Base-by-base conservation (phyloP, 2,888 invertebrate genomes). In the Odontocolon sp. region DNA sequence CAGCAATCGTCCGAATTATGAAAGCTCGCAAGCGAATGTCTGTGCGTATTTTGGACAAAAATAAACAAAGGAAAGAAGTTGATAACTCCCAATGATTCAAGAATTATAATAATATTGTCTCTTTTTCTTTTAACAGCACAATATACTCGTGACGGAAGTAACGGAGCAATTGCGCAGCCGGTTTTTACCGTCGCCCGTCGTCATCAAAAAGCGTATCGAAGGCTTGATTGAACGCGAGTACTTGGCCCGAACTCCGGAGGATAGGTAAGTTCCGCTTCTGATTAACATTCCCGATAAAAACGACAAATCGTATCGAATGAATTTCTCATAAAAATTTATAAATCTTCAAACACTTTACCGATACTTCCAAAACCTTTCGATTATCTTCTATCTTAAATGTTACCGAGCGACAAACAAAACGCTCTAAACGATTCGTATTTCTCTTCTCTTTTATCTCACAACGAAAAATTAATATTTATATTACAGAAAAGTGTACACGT, bases 191-290 rank as follows among this genome's bases (percentile, higher is more conserved):
- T 98, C 98, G 86, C 99, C 99, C 66, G 97, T 97, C 84, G 96
- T 99, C 84, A 99, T 99, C 91, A 99, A 99, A 93, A 99, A 99
- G 91, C 95, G 99, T 91, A 99, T 99, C 92, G 99, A 99, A 92
- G 98, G 98, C 79, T 94, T 99, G 88, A 99, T 99, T 91, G 99
- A 99, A 92, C 94, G 99, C 84, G 99, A 99, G 92, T 99, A 99
- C 92, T 93, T 99, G 90, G 97, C 98, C 83, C 95, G 99, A 91
- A 98, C 98, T 89, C 96, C 97, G 73, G 98, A 98, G 92, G 99
- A 99, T 93, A 94, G 96, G 91, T 91, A 84, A 75, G 83, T 78
- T 26, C 14, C 52, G 23, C 11, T 2, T 16, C 21, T 14, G 16
- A 61, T 6, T 42, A n/a, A n/a, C n/a, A n/a, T n/a, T n/a, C n/a